phyloP scores from a whole-genome alignment of 2,113 vertebrate species.

The Apaloderma vittatum region DNA sequence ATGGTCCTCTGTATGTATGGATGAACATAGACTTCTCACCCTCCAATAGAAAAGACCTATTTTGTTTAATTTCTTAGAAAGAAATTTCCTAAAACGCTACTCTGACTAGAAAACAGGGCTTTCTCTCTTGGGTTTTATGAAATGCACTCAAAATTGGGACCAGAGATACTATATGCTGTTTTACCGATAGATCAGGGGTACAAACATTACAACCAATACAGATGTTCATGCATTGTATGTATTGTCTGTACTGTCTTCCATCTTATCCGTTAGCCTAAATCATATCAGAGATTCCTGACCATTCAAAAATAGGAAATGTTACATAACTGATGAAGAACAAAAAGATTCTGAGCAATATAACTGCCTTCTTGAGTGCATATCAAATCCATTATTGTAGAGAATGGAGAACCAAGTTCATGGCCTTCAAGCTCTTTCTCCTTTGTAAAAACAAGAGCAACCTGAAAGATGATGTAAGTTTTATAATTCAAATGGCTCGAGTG shows the following conservation, averaged over 20 bases:
- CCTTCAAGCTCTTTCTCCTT: slow-evolving; percentile 14
- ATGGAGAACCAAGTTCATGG: background rate
- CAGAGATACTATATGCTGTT: background rate
- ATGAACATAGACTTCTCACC: background rate
- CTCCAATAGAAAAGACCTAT: background rate
- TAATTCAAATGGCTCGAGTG: slow-evolving; percentile 7
- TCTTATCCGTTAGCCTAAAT: background rate
- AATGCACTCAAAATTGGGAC: background rate
- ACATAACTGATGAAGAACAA: background rate
- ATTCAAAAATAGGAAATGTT: background rate
- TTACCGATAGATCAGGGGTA: background rate
- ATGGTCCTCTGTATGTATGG: background rate
- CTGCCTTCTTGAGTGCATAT: background rate
- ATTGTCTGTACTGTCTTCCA: background rate
- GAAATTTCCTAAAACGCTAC: background rate
- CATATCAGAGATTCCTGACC: background rate
- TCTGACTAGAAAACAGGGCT: background rate
- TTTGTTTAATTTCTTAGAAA: background rate
- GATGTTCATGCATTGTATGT: background rate
- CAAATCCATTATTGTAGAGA: background rate
- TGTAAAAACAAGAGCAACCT: slow-evolving; percentile 17
- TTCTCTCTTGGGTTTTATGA: slow-evolving; percentile 20
- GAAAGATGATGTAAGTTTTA: slow-evolving; percentile 23
- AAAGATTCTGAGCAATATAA: background rate
- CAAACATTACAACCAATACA: background rate